phyloP scores from a whole-genome alignment of 2,797 vertebrate genomes.

The Pangasius mekongensis region DNA sequence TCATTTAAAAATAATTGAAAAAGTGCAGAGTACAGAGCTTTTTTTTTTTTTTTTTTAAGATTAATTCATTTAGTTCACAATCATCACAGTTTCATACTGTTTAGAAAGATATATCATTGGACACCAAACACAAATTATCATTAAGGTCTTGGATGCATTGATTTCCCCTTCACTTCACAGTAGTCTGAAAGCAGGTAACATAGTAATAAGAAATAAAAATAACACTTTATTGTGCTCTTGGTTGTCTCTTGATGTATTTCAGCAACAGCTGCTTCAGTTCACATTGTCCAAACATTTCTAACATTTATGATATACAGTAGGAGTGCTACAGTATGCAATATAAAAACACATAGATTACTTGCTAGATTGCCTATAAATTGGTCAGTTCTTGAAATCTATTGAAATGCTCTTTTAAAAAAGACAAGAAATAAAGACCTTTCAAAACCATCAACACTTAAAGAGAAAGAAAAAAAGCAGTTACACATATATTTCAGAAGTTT shows the following conservation, averaged over 20 bases:
- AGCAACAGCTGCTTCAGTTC: constrained; percentile 74
- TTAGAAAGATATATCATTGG: constrained; percentile 9
- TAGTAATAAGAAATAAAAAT: constrained; percentile 78
- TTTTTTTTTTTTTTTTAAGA: not conserved
- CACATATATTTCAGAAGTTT: constrained; percentile 80
- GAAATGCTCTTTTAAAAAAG: constrained; percentile 71
- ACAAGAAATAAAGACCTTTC: constrained; percentile 74
- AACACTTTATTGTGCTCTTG: constrained; percentile 83
- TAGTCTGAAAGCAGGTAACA: constrained; percentile 85
- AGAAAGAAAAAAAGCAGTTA: constrained; percentile 72
- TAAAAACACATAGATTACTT: constrained; percentile 80
- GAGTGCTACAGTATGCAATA: constrained; percentile 87
- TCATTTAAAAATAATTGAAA: not conserved
- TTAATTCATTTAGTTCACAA: constrained; percentile 36
- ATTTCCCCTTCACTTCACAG: constrained; percentile 84
- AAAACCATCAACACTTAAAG: constrained; percentile 76
- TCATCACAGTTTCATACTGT: constrained; percentile 30
- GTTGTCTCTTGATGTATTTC: constrained; percentile 79
- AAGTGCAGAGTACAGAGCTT: constrained; percentile 16
- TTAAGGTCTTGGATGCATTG: constrained; percentile 70
- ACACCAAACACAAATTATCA: constrained; percentile 50
- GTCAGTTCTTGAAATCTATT: constrained; percentile 76
- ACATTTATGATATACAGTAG: constrained; percentile 73
- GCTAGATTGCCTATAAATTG: constrained; percentile 79
- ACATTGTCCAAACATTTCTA: constrained; percentile 75